phyloP scores from a whole-genome alignment of 2,888 invertebrate species.

The Parnassius mnemosyne region DNA sequence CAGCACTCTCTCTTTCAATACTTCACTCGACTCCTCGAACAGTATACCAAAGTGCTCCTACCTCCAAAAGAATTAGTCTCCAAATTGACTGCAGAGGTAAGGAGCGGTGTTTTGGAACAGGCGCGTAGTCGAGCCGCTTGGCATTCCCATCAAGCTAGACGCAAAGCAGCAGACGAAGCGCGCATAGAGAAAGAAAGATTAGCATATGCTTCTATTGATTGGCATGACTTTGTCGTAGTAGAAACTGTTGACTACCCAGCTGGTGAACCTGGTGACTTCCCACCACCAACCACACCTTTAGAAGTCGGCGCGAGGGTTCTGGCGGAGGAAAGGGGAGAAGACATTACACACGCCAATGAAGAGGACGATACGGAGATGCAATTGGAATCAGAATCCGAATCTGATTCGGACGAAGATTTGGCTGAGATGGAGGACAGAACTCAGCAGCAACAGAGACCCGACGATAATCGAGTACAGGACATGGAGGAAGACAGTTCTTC shows the following conservation, averaged over 20 bases:
- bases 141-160: slow-evolving; percentile 96
- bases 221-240: slow-evolving; percentile 99
- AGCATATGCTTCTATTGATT: slow-evolving; percentile 98
- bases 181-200: slow-evolving; percentile 96
- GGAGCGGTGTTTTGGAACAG: slow-evolving; percentile 87
- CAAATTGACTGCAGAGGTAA: slow-evolving; percentile 89
- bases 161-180: slow-evolving; percentile 96
- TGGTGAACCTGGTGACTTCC: slow-evolving; percentile 96
- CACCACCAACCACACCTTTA: slow-evolving; percentile 97
- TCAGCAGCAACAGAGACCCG: slow-evolving; percentile 63
- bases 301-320: slow-evolving; percentile 97
- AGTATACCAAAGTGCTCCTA: slow-evolving; percentile 98
- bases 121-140: slow-evolving; percentile 97
- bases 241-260: slow-evolving; percentile 99
- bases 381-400: slow-evolving; percentile 90
- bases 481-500: slow-evolving; percentile 93
- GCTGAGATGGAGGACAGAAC: slow-evolving; percentile 85
- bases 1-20: slow-evolving; percentile 99
- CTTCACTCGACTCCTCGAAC: slow-evolving; percentile 98
- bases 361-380: slow-evolving; percentile 93
- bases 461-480: slow-evolving; percentile 86
- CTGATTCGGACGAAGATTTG: slow-evolving; percentile 68
- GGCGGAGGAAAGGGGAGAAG: slow-evolving; percentile 88
- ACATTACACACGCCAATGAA: slow-evolving; percentile 71
- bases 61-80: slow-evolving; percentile 95